Conservation (phyloP, 2,113 vertebrate genomes). For the Aptenodytes patagonicus region DNA sequence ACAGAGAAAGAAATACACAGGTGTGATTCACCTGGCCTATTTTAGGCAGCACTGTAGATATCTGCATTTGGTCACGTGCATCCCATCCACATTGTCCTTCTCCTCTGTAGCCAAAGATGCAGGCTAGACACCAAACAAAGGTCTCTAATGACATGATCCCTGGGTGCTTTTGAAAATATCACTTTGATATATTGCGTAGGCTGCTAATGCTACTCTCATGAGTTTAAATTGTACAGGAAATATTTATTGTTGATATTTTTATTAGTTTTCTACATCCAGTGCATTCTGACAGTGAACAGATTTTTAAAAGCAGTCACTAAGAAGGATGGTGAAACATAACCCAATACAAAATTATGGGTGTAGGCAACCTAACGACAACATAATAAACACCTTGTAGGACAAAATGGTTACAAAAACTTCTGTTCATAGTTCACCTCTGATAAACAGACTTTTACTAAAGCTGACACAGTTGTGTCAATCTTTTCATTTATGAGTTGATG, state of each 20-base stretch:
- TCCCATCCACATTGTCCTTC: neutral
- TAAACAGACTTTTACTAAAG: slow-evolving; percentile 1
- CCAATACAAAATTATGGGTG: neutral
- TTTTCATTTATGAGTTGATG: neutral
- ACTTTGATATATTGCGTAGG: neutral
- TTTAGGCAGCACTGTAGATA: neutral
- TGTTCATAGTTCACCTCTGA: neutral
- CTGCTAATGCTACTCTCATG: neutral
- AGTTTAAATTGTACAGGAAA: neutral
- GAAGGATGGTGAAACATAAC: neutral
- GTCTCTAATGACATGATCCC: neutral
- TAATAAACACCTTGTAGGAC: neutral
- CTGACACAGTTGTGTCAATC: neutral
- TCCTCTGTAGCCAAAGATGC: neutral
- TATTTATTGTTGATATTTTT: neutral
- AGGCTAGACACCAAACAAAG: neutral
- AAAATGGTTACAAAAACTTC: neutral
- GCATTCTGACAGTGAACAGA: neutral
- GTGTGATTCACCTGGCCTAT: neutral
- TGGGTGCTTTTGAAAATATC: neutral
- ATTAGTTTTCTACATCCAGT: neutral
- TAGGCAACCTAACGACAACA: neutral
- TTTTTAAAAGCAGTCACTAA: neutral
- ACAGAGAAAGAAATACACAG: neutral
- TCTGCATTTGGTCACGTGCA: neutral